A percentile compares a stretch with the other conserved stretches of the same genome.
phyloP scores from a whole-genome alignment of 2,113 vertebrate genomes.

The Himantopus leucocephalus region DNA sequence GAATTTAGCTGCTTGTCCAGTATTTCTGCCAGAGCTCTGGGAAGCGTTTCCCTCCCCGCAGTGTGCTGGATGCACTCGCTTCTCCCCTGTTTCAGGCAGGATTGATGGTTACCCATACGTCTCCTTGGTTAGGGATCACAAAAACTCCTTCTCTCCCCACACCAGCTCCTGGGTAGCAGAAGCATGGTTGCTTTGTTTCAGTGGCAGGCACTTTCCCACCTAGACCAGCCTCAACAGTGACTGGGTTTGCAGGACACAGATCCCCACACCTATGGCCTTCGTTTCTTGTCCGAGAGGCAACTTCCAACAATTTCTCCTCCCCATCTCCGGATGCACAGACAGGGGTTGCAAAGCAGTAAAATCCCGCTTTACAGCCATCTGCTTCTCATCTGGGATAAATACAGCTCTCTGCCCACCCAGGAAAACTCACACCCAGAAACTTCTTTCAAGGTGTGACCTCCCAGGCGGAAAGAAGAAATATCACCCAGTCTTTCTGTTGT shows the following conservation, averaged over 20 bases:
- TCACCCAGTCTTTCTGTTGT: background rate
- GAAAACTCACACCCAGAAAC: background rate
- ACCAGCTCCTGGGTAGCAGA: background rate
- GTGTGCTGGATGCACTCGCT: background rate
- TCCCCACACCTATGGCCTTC: background rate
- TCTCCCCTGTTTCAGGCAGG: background rate
- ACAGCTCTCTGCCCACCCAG: background rate
- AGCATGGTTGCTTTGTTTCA: background rate
- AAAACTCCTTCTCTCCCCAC: background rate
- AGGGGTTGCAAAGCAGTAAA: background rate
- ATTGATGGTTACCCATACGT: background rate
- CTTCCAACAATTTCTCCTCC: background rate
- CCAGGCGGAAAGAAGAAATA: background rate
- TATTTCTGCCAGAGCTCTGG: slow-evolving; percentile 26
- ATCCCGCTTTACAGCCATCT: background rate
- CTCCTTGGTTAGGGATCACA: background rate
- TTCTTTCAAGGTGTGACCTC: background rate
- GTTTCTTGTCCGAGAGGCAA: background rate
- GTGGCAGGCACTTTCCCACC: background rate
- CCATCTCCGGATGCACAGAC: background rate
- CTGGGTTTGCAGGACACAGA: background rate
- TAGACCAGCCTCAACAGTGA: background rate
- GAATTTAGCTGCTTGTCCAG: slow-evolving; percentile 38
- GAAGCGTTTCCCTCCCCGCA: background rate
- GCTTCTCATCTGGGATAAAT: background rate